phyloP scores from a whole-genome alignment of 2,113 vertebrate genomes.

The Rhinolophus ferrumequinum region DNA sequence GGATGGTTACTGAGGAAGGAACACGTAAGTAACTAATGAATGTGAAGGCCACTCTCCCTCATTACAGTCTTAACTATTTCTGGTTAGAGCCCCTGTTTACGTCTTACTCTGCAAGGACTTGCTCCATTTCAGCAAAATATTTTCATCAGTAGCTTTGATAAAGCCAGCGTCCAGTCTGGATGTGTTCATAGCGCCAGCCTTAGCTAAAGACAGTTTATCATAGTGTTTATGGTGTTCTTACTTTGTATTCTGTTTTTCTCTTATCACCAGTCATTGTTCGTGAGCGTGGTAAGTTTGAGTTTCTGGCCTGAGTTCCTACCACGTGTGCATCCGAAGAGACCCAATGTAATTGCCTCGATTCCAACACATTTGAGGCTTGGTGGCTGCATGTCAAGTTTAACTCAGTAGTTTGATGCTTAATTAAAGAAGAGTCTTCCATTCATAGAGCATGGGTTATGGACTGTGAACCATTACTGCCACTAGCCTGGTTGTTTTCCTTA shows the following conservation, averaged over 20 bases:
- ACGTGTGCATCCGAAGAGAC: slow-evolving; percentile 78
- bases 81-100: not conserved
- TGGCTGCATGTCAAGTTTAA: slow-evolving; percentile 83
- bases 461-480: slow-evolving; percentile 75
- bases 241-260: slow-evolving; percentile 88
- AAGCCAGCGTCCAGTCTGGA: slow-evolving; percentile 49
- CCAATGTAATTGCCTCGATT: slow-evolving; percentile 79
- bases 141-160: slow-evolving; percentile 51
- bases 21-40: slow-evolving; percentile 92
- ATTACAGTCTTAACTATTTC: slow-evolving; percentile 66
- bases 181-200: slow-evolving; percentile 52
- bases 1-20: slow-evolving; percentile 99
- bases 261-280: slow-evolving; percentile 97
- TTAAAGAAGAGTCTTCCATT: slow-evolving; percentile 75
- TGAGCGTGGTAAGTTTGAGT: slow-evolving; percentile 95
- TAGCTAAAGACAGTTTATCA: slow-evolving; percentile 62
- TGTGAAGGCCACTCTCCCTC: slow-evolving; percentile 61
- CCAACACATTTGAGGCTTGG: slow-evolving; percentile 76
- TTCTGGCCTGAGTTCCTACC: slow-evolving; percentile 81
- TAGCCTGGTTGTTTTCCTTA: slow-evolving; percentile 74
- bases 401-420: slow-evolving; percentile 71
- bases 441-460: slow-evolving; percentile 83
- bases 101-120: slow-evolving; percentile 53
- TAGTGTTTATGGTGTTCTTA: slow-evolving; percentile 90
- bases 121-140: slow-evolving; percentile 25